Evolutionary conservation across 2,888 invertebrate genomes (phyloP).

Genomic region (Helicoverpa assulta): DNA sequence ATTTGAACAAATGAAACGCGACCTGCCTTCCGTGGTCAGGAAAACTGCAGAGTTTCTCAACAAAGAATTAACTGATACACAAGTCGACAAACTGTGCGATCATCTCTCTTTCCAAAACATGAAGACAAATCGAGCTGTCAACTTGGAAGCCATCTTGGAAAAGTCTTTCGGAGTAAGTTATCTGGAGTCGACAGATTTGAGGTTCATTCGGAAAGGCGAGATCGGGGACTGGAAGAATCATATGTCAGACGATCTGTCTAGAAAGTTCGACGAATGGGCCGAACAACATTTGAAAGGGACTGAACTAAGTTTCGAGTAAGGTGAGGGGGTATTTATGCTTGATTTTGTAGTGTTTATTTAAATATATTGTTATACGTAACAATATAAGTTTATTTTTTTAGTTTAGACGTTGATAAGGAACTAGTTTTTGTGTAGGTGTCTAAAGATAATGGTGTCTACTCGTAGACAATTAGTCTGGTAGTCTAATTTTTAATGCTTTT

Average conservation of each 20-base stretch:
- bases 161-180: constrained; percentile 86
- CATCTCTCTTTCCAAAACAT: constrained; percentile 95
- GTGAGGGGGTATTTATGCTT: constrained; percentile 1
- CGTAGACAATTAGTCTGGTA: background rate
- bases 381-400: background rate
- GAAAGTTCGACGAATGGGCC: constrained; percentile 93
- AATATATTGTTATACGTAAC: constrained; percentile 7
- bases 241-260: constrained; percentile 93
- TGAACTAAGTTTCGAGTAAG: constrained; percentile 90
- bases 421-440: background rate
- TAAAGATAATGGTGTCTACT: background rate
- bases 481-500: no score
- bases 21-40: constrained; percentile 92
- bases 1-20: constrained; percentile 95
- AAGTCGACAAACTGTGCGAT: constrained; percentile 92
- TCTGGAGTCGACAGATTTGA: constrained; percentile 86
- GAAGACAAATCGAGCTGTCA: constrained; percentile 95
- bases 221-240: constrained; percentile 95
- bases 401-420: background rate
- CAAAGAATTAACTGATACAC: constrained; percentile 91
- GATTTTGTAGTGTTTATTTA: constrained; percentile 30
- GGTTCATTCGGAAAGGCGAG: constrained; percentile 94
- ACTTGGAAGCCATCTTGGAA: constrained; percentile 92
- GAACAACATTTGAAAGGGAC: constrained; percentile 91
- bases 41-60: constrained; percentile 93